Evolutionary conservation across 2,888 invertebrate species (phyloP).

Genomic region (Mesorhabditis spiculigera): DNA sequence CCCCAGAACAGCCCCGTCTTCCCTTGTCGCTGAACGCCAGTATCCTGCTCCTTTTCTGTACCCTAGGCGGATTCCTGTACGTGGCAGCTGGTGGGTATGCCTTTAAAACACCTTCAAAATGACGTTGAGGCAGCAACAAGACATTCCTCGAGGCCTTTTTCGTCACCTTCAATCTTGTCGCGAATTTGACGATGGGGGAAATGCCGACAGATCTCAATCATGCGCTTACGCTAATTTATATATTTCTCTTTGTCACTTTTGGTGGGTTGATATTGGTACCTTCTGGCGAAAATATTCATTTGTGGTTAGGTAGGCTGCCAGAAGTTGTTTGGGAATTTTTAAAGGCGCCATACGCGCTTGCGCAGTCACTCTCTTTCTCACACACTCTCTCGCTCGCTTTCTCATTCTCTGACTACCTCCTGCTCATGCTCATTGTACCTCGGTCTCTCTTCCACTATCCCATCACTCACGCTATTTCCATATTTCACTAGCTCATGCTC

Average conservation of each 20-base stretch:
- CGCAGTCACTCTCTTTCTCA: no score
- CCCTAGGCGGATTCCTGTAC: slow-evolving; percentile 54
- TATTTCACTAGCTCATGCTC: no score
- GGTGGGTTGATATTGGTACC: slow-evolving; percentile 35
- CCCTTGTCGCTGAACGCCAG: slow-evolving; percentile 57
- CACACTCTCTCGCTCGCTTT: no score
- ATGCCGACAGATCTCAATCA: slow-evolving; percentile 53
- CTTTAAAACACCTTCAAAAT: neutral
- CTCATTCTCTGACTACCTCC: no score
- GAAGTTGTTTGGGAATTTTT: no score
- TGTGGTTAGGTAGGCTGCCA: no score
- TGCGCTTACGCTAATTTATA: slow-evolving; percentile 54
- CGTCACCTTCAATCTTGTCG: slow-evolving; percentile 57
- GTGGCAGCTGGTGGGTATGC: slow-evolving; percentile 41
- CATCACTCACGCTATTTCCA: no score
- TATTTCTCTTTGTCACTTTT: slow-evolving; percentile 56
- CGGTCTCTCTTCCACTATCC: no score
- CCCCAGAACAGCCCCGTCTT: slow-evolving; percentile 36
- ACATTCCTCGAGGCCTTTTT: slow-evolving; percentile 57
- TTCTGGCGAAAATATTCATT: no score
- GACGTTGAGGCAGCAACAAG: slow-evolving; percentile 39
- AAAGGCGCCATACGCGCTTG: no score
- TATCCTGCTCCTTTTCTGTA: slow-evolving; percentile 56
- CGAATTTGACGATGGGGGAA: slow-evolving; percentile 58
- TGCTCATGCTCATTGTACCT: no score